A percentile compares a stretch with the other conserved stretches of the same genome.
phyloP scores from a whole-genome alignment of 2,888 invertebrate genomes.

The Stenurella melanura region DNA sequence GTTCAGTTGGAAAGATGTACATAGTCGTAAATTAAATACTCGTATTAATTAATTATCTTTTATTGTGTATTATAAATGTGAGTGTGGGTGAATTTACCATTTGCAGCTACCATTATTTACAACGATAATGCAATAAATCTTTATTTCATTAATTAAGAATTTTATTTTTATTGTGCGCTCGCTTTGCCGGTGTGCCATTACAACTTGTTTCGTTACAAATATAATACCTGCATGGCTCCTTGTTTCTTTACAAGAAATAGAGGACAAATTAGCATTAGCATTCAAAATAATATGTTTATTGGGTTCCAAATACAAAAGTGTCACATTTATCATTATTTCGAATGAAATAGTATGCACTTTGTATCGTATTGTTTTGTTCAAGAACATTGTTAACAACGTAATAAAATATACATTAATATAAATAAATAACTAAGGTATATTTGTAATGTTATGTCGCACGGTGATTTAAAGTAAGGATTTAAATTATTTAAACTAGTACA shows the following conservation, averaged over 20 bases:
- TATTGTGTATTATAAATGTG: slow-evolving; percentile 65
- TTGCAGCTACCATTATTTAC: slow-evolving; percentile 68
- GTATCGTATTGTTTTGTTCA: neutral
- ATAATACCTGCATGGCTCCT: slow-evolving; percentile 32
- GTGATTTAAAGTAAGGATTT: too few species aligned
- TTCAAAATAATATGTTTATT: neutral
- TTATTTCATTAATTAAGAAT: slow-evolving; percentile 63
- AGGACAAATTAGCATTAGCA: slow-evolving; percentile 10
- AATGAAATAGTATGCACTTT: neutral
- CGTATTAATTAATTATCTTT: slow-evolving; percentile 67
- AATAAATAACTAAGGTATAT: neutral
- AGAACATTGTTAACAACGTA: neutral
- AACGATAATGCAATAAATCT: slow-evolving; percentile 64
- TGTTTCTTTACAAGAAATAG: slow-evolving; percentile 1
- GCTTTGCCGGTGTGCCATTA: slow-evolving; percentile 57
- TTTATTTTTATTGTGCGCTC: slow-evolving; percentile 61
- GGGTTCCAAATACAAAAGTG: slow-evolving; percentile 3
- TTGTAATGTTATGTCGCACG: too few species aligned
- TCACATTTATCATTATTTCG: slow-evolving; percentile 3
- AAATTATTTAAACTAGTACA: too few species aligned
- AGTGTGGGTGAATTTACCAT: slow-evolving; percentile 68
- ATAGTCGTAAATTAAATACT: slow-evolving; percentile 63
- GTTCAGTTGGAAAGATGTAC: slow-evolving; percentile 53
- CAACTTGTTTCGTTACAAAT: slow-evolving; percentile 57
- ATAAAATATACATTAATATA: neutral